Base-by-base conservation (phyloP, 1,140 invertebrate genomes). In the Temnothorax longispinosus region DNA sequence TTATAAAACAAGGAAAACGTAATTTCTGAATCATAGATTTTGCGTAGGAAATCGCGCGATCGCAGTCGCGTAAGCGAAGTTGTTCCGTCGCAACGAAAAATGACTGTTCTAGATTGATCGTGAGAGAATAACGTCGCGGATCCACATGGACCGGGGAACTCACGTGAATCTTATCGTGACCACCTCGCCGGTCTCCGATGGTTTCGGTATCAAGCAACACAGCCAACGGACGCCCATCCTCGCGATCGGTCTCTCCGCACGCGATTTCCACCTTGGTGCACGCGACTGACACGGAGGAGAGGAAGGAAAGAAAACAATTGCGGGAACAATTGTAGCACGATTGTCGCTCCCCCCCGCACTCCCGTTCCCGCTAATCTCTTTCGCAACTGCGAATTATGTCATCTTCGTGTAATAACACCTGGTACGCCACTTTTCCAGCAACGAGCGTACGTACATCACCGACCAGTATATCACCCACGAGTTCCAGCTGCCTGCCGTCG, bases 331-430 rank as follows among this genome's bases (percentile, higher is more conserved):
- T n/a, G 41, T 41, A 18, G 1, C 3, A 11, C 54, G 27, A 75
- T 44, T 47, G 7, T 11, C 15, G 13, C 15, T 21, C 0, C 27
- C n/a, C n/a, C 21, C 10, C 35, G 41, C 54, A 38, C 41, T 38
- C 41, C 15, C 11, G 41, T 2, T 47, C n/a, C 7, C 21, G 27
- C 27, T 74, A 72, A 72, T 35, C 52, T 35, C 52, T 74, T 75
- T 84, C 41, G 69, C 27, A 84, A 84, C 44, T 7, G 69, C 8
- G 80, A 60, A 75, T 84, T 84, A 84, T 84, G 69, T 75, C 80
- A 84, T 62, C 13, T 47, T 10, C 11, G 10, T 44, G 69, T 84
- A 84, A 84, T 84, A 75, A 58, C 69, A 82, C 80, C 41, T 82
- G 65, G 64, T 72, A 38, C 5, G 21, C 8, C 69, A 21, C 71